These are phyloP conservation scores for Epinephelus awoara DNA, from an alignment of 2,797 vertebrate species.

Conservation along the genomic window DNA sequence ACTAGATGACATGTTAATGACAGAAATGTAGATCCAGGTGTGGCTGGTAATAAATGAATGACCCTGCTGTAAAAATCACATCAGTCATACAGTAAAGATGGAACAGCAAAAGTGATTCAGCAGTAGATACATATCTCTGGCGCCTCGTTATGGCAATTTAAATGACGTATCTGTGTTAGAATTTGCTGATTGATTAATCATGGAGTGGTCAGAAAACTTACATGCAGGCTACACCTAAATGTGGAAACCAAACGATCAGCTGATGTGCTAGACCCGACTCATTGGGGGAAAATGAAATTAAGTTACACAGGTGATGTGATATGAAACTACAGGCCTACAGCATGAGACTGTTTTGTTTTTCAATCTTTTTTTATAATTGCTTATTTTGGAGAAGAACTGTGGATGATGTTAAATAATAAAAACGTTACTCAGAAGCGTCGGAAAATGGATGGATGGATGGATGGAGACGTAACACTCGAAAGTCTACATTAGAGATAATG, in stretches of 20 bases:
- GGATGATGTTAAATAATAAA: too few species aligned
- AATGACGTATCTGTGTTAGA: not conserved
- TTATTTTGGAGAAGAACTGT: not conserved
- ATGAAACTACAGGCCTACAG: too few species aligned
- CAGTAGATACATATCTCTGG: not conserved
- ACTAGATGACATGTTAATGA: not conserved
- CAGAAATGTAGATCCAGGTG: not conserved
- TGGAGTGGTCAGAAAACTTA: not conserved
- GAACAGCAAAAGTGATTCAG: not conserved
- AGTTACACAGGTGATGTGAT: not conserved
- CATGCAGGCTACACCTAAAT: not conserved
- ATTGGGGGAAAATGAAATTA: too few species aligned
- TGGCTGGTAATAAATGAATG: not conserved
- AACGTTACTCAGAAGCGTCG: not conserved
- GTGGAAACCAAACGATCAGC: not conserved
- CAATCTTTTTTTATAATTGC: too few species aligned
- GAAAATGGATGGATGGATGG: not conserved
- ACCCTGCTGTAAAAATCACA: not conserved
- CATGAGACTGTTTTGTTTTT: too few species aligned
- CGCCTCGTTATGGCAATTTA: too few species aligned
- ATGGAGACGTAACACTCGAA: not conserved
- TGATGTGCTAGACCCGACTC: too few species aligned
- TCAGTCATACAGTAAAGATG: too few species aligned
- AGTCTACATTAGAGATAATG: not conserved
- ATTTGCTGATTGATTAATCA: too few species aligned